Evolutionary conservation across 2,888 invertebrate species (phyloP).

Genomic region (Mythimna ferrago): DNA sequence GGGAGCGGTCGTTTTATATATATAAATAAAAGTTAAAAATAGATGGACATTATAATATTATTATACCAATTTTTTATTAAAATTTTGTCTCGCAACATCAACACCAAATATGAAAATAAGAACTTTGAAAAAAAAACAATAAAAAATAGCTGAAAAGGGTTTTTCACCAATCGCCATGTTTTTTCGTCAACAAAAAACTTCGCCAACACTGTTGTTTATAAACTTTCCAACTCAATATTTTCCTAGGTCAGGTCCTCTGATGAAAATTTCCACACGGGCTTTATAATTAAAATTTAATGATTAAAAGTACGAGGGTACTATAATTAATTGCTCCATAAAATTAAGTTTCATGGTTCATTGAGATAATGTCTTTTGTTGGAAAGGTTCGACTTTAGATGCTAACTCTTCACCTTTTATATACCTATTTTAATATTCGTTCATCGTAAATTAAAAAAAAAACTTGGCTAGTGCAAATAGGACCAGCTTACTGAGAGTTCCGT

Average conservation of each 20-base stretch:
- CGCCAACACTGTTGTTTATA: neutral
- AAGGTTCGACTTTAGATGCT: neutral
- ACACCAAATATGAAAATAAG: no score
- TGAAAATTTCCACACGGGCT: slow-evolving; percentile 19
- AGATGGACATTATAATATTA: no score
- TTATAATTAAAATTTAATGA: slow-evolving; percentile 46
- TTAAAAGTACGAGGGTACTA: slow-evolving; percentile 19
- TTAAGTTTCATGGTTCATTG: slow-evolving; percentile 17
- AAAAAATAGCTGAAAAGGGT: neutral
- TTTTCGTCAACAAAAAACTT: slow-evolving; percentile 27
- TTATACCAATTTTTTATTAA: no score
- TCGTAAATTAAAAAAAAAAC: no score
- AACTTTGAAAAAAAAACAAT: no score
- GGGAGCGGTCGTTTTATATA: no score
- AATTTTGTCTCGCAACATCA: no score
- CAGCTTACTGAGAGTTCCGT: no score
- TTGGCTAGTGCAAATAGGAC: no score
- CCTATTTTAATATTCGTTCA: neutral
- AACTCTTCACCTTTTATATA: neutral
- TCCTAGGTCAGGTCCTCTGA: neutral
- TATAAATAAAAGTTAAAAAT: no score
- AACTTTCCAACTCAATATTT: slow-evolving; percentile 42
- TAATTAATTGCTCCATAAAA: slow-evolving; percentile 39
- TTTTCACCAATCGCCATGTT: slow-evolving; percentile 31
- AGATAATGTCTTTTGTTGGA: slow-evolving; percentile 12